phyloP scores from a whole-genome alignment of 2,888 invertebrate species.

The Frankliniella fusca region DNA sequence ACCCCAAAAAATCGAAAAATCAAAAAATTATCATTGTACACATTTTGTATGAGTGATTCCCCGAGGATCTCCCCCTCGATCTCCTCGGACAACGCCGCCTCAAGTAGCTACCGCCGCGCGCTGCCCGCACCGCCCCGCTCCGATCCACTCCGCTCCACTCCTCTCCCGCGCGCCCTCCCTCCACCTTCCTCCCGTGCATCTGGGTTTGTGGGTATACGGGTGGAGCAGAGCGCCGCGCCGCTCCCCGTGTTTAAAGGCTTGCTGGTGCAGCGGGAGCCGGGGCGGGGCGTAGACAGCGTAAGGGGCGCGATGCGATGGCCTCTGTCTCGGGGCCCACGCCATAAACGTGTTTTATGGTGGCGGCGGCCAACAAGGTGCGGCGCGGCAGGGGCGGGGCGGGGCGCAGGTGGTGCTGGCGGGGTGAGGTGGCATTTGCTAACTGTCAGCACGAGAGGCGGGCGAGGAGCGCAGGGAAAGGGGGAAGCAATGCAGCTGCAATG shows the following conservation, averaged over 20 bases:
- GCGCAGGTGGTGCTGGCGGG: too few relatives aligned
- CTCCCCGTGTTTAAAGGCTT: background rate
- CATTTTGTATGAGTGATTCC: too few relatives aligned
- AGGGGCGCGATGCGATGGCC: background rate
- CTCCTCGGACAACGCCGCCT: too few relatives aligned
- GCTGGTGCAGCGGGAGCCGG: background rate
- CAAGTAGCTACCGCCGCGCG: too few relatives aligned
- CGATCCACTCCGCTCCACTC: too few relatives aligned
- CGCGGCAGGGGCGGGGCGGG: background rate
- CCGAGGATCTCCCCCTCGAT: too few relatives aligned
- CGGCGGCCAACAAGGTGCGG: conserved; percentile 9
- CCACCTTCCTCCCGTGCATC: background rate
- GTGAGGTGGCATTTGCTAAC: background rate
- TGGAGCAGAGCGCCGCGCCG: background rate
- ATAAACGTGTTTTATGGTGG: conserved; percentile 12
- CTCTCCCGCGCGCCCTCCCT: too few relatives aligned
- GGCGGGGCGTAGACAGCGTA: background rate
- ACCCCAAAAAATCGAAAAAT: too few relatives aligned
- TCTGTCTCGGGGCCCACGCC: background rate
- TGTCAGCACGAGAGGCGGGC: background rate
- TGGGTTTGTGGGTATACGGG: background rate
- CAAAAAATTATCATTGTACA: too few relatives aligned
- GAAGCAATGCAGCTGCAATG: background rate
- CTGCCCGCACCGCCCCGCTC: too few relatives aligned
- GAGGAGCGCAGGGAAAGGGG: background rate